Base-by-base conservation (phyloP, 2,113 vertebrate species). In the Rafetus swinhoei region DNA sequence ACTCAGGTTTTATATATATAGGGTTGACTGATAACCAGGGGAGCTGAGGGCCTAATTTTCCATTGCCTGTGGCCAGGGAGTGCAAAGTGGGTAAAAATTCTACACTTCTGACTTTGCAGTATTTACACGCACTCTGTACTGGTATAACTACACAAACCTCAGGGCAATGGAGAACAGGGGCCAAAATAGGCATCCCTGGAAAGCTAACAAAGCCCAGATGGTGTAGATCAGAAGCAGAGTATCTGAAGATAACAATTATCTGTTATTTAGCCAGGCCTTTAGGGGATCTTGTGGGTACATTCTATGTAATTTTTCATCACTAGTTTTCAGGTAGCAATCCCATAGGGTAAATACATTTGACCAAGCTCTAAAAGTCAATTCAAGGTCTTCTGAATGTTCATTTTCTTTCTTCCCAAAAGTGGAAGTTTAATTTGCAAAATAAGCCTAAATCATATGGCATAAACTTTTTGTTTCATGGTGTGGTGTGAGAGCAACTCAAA, bases 11-110 rank as follows among this genome's bases (percentile, higher is more conserved):
- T 52, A 62, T 10, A 3, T n/a, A 7, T 0, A 1, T 55, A 54
- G 2, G 1, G 1, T 0, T 35, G 39, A 35, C 45, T 79, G 72
- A 54, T 24, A 77, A 5, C 18, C 39, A 45, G 24, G 12, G 22
- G 8, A 77, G 22, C 22, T 50, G 15, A 25, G 60, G 83, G 18
- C 35, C 19, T 10, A 35, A 2, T 32, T 52, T 84, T 39, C 69
- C 80, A 3, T 0, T 53, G 55, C 72, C 65, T 88, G 69, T 85
- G 32, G 53, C 16, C 52, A 35, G 2, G 29, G 53, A 56, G 3
- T 53, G 25, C n/a, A 56, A 29, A 45, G 2, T 0, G 0, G 55
- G 62, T 50, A 79, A 14, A 50, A 79, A 60, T 50, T 56, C 2
- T 87, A 50, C 62, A 39, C 2, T 85, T 91, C 57, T 22, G 35